Evolutionary conservation across 2,113 vertebrate species (phyloP).

Genomic region (Rallus limicola): DNA sequence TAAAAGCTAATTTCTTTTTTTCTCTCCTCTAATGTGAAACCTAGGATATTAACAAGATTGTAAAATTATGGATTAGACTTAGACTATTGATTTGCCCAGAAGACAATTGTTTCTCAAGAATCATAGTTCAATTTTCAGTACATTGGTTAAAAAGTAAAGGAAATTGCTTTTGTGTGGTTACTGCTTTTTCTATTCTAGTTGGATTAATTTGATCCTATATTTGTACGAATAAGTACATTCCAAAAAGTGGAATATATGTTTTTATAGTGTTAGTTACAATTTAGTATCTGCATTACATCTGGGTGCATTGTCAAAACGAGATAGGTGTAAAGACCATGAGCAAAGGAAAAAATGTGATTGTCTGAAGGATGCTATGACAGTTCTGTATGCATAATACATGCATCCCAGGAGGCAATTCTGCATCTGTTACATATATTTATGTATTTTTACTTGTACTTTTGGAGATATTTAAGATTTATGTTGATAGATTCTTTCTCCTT

Average conservation of each 20-base stretch:
- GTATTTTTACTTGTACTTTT: slow-evolving; percentile 76
- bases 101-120: not conserved
- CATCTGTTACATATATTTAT: slow-evolving; percentile 81
- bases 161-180: not conserved
- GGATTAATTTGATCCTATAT: not conserved
- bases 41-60: not conserved
- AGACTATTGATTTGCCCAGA: not conserved
- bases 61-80: not conserved
- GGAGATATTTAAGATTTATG: slow-evolving; percentile 76
- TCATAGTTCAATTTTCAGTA: not conserved
- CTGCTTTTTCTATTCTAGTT: not conserved
- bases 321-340: slow-evolving; percentile 68
- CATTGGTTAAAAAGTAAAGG: not conserved
- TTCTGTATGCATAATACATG: slow-evolving; percentile 74
- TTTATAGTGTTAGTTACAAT: not conserved
- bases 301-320: slow-evolving; percentile 67
- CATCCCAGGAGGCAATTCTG: slow-evolving; percentile 75
- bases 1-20: not conserved
- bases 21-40: not conserved
- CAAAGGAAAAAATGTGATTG: slow-evolving; percentile 61
- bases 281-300: slow-evolving; percentile 27
- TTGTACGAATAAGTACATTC: not conserved
- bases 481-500: slow-evolving; percentile 70
- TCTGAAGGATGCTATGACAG: slow-evolving; percentile 71
- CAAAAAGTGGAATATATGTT: not conserved